Conservation (phyloP, 1,140 invertebrate genomes). For the Camponotus floridanus region DNA sequence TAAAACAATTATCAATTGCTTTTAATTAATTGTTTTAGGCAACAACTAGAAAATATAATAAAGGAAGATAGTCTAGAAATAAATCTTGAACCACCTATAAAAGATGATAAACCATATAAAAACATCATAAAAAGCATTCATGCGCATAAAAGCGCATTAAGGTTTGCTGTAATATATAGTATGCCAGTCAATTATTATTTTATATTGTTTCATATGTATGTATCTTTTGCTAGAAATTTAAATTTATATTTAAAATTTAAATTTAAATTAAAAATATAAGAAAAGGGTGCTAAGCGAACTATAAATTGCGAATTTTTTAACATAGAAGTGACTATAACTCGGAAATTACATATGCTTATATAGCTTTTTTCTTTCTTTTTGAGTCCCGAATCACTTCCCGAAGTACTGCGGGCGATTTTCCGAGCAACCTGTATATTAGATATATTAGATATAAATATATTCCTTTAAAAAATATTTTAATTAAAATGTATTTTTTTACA, state of each 20-base stretch:
- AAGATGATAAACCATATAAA: slow-evolving; percentile 37
- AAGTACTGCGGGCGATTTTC: too few relatives aligned
- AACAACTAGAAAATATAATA: slow-evolving; percentile 32
- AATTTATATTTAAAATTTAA: too few relatives aligned
- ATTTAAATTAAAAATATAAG: too few relatives aligned
- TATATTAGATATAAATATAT: background rate
- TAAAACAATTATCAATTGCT: background rate
- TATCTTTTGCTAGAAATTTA: background rate
- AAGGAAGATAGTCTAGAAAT: slow-evolving; percentile 7
- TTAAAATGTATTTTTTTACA: slow-evolving; percentile 2
- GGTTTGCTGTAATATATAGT: slow-evolving; percentile 21
- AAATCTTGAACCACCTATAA: slow-evolving; percentile 24
- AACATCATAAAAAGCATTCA: slow-evolving; percentile 38
- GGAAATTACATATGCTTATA: background rate
- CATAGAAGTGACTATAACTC: too few relatives aligned
- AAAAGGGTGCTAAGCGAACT: too few relatives aligned
- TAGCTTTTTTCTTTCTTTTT: too few relatives aligned
- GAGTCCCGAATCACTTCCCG: too few relatives aligned
- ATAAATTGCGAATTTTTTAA: too few relatives aligned
- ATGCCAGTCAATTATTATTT: background rate
- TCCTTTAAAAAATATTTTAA: background rate
- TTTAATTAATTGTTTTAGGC: slow-evolving; percentile 3
- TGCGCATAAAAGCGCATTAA: slow-evolving; percentile 48
- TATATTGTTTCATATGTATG: too few relatives aligned
- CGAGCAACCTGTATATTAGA: background rate